A percentile compares a stretch with the other conserved stretches of the same genome.
Evolutionary conservation across 1,140 invertebrate genomes (phyloP).

Genomic region (Ladona fulva): DNA sequence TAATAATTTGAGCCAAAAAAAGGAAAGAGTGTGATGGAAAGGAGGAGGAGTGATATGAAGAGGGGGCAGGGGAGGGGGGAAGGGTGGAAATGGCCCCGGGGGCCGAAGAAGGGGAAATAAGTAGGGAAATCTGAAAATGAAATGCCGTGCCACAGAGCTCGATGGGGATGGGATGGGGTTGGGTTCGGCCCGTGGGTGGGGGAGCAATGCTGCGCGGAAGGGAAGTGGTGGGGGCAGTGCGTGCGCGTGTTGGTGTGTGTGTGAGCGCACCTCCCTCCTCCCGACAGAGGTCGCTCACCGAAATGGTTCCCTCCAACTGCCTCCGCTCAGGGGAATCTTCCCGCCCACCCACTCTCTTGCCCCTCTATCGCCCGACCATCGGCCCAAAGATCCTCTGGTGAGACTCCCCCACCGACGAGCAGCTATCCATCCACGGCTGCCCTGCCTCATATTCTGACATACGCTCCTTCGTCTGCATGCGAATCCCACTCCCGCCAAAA

Average conservation of each 20-base stretch:
- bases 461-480: neutral
- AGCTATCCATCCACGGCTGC: neutral
- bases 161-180: neutral
- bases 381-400: neutral
- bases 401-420: neutral
- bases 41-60: neutral
- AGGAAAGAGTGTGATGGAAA: neutral
- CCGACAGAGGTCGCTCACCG: neutral
- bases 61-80: neutral
- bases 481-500: neutral
- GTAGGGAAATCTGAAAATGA: constrained; percentile 5
- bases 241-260: neutral
- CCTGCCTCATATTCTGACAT: neutral
- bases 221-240: neutral
- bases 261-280: neutral
- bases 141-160: neutral
- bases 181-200: too few relatives aligned
- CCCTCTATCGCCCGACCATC: neutral
- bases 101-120: neutral
- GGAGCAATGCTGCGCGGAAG: neutral
- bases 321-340: neutral
- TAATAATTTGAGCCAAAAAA: constrained; percentile 10
- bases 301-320: neutral
- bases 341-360: neutral
- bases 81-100: neutral